phyloP scores from a whole-genome alignment of 2,113 vertebrate species.

The Tinamus guttatus region DNA sequence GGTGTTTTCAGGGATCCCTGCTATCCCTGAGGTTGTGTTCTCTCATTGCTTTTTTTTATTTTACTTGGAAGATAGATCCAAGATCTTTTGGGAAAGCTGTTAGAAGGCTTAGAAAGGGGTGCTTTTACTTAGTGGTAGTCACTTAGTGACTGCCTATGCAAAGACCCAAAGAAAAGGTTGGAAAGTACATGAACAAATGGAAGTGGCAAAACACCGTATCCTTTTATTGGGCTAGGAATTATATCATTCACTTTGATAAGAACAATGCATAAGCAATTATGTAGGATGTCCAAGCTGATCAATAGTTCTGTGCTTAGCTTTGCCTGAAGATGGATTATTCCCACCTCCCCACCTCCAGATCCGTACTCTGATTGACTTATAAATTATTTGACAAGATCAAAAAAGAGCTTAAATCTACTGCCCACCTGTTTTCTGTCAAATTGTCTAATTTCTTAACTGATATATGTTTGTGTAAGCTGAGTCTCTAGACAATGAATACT shows the following conservation, averaged over 20 bases:
- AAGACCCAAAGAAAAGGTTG: neutral
- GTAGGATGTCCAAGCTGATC: no score
- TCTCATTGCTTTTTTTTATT: neutral
- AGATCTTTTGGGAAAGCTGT: neutral
- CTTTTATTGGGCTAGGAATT: neutral
- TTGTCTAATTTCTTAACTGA: neutral
- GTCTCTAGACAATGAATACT: neutral
- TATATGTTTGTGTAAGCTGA: neutral
- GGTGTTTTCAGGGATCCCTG: neutral
- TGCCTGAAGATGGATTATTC: no score
- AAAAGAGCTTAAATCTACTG: neutral
- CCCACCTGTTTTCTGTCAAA: neutral
- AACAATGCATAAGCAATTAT: no score
- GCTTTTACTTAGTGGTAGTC: neutral
- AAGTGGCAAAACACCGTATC: neutral
- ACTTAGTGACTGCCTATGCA: neutral
- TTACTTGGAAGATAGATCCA: neutral
- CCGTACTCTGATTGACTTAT: no score
- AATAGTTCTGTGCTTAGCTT: no score
- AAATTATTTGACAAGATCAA: neutral
- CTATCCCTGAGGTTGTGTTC: neutral
- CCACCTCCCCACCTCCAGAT: no score
- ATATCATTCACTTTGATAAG: no score
- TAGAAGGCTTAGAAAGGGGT: neutral
- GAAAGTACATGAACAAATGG: neutral